phyloP scores from a whole-genome alignment of 2,797 vertebrate genomes.

The Microcaecilia unicolor region DNA sequence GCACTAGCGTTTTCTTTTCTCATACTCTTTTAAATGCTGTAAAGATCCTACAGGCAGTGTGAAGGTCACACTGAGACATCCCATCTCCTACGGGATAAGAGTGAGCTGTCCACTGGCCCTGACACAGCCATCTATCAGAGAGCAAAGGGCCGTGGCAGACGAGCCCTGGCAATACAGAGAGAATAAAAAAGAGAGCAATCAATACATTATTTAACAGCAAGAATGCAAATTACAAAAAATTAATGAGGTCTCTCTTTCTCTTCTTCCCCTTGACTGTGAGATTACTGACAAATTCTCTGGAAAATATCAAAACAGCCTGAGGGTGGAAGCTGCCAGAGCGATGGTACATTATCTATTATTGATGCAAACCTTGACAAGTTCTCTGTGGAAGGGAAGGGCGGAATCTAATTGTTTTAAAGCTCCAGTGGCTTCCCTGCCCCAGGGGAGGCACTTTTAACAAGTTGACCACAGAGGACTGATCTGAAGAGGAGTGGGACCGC shows the following conservation, averaged over 20 bases:
- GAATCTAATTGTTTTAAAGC: constrained; percentile 16
- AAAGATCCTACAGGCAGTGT: neutral
- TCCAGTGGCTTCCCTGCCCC: rapidly evolving
- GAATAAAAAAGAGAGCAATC: constrained; percentile 47
- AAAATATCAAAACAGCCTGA: constrained; percentile 64
- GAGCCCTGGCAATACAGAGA: constrained; percentile 13
- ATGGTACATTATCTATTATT: constrained; percentile 61
- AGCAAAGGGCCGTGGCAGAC: constrained; percentile 24
- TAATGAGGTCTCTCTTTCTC: constrained; percentile 35
- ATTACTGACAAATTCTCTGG: constrained; percentile 60
- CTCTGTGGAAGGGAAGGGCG: constrained; percentile 16
- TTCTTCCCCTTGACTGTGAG: constrained; percentile 24
- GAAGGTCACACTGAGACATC: neutral
- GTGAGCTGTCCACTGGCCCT: constrained; percentile 3
- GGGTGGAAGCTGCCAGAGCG: constrained; percentile 54
- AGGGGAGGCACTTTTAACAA: constrained; percentile 21
- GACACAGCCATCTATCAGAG: constrained; percentile 44
- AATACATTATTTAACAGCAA: constrained; percentile 70
- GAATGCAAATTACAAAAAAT: constrained; percentile 61
- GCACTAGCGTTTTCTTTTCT: neutral
- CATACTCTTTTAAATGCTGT: rapidly evolving
- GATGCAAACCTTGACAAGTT: constrained; percentile 57
- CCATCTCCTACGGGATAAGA: neutral
- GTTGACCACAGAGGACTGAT: constrained; percentile 14
- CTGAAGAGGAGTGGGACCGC: neutral